A percentile compares a stretch with the other conserved stretches of the same genome.
Conservation (phyloP, 2,797 vertebrate genomes). For the Anolis apletophallus region DNA sequence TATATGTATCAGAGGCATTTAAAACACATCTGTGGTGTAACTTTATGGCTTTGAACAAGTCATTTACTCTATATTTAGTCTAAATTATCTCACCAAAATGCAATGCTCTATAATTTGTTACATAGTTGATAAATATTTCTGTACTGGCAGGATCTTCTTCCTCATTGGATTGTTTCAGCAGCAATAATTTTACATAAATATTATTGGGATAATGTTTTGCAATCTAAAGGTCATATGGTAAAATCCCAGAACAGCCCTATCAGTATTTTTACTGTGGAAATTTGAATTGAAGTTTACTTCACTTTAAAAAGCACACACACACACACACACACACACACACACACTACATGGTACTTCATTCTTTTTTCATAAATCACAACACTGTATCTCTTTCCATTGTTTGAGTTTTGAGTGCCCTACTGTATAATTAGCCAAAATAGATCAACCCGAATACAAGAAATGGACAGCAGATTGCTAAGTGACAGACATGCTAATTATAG, state of each 20-base stretch:
- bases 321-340: too few species aligned
- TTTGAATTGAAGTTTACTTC: not conserved
- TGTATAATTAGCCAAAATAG: not conserved
- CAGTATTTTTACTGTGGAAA: not conserved
- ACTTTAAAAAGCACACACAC: not conserved
- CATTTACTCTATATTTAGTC: not conserved
- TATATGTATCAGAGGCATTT: not conserved
- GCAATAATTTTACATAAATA: not conserved
- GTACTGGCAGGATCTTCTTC: not conserved
- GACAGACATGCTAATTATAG: not conserved
- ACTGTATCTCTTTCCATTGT: not conserved
- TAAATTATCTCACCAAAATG: too few species aligned
- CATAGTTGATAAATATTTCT: not conserved
- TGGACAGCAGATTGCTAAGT: not conserved
- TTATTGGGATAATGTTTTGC: not conserved
- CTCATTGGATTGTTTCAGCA: not conserved
- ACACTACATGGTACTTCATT: not conserved
- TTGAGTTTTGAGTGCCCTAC: not conserved
- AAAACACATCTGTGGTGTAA: not conserved
- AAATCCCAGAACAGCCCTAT: not conserved
- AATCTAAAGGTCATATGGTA: not conserved
- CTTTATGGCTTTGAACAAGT: not conserved
- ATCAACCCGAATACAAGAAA: not conserved
- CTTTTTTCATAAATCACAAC: not conserved
- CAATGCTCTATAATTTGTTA: not conserved